Percentiles rank a stretch among this genome's conserved stretches.
Conservation (phyloP, 2,113 vertebrate genomes). For the Phalacrocorax aristotelis region DNA sequence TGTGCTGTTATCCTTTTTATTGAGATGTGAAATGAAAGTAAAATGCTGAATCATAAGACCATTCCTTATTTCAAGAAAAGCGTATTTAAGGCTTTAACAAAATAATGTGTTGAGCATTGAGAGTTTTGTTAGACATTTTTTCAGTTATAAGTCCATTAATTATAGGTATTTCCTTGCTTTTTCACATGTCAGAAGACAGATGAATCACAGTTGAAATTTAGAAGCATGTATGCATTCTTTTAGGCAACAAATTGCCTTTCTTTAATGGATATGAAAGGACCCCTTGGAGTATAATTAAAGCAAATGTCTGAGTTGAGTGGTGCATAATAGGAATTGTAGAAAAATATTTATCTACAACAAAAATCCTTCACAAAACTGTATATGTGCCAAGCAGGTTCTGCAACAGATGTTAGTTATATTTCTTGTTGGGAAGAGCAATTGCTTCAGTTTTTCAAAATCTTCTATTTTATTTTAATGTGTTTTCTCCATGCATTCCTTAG, state of each 20-base stretch:
- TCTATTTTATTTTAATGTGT: neutral
- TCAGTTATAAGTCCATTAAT: neutral
- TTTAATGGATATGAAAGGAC: neutral
- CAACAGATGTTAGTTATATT: constrained; percentile 71
- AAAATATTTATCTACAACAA: constrained; percentile 49
- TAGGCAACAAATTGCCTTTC: neutral
- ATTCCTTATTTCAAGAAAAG: neutral
- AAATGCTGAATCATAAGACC: neutral
- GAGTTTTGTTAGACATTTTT: neutral
- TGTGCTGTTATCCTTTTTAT: neutral
- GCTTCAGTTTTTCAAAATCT: constrained; percentile 47
- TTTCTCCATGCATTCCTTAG: constrained; percentile 20
- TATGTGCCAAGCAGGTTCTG: constrained; percentile 64
- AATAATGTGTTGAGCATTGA: neutral
- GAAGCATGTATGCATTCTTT: constrained; percentile 4
- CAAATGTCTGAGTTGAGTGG: constrained; percentile 2
- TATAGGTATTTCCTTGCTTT: neutral
- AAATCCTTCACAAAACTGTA: constrained; percentile 51
- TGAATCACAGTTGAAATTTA: neutral
- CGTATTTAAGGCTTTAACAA: neutral
- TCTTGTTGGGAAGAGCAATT: constrained; percentile 53
- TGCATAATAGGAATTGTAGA: constrained; percentile 11
- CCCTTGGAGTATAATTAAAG: constrained; percentile 9
- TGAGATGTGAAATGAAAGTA: neutral
- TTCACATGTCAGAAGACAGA: neutral